Conservation (phyloP, 2,113 vertebrate genomes). For the Lepisosteus osseus region DNA sequence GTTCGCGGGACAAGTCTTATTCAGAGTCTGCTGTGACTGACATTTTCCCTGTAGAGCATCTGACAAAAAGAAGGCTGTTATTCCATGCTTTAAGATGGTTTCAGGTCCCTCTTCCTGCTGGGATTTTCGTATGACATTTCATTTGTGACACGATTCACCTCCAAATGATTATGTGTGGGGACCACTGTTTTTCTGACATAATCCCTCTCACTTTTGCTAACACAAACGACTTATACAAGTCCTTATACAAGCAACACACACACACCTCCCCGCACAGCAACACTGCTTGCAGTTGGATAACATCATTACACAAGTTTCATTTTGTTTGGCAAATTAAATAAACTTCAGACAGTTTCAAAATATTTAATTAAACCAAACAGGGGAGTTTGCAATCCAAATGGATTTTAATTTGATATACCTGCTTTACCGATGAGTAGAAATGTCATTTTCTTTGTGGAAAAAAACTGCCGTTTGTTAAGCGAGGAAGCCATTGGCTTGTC, state of each 20-base stretch:
- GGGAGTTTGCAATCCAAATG: neutral
- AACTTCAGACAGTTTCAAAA: constrained; percentile 12
- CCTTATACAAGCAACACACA: too few relatives aligned
- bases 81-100: too few relatives aligned
- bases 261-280: neutral
- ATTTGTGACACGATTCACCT: neutral
- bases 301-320: constrained; percentile 27
- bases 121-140: too few relatives aligned
- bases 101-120: too few relatives aligned
- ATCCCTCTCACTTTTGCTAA: constrained; percentile 5
- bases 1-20: too few relatives aligned
- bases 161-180: constrained; percentile 16
- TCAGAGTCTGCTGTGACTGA: too few relatives aligned
- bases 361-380: constrained; percentile 19
- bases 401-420: constrained; percentile 7
- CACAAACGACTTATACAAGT: constrained; percentile 8
- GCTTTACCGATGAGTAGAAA: neutral
- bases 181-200: constrained; percentile 13
- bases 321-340: constrained; percentile 23
- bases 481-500: too few relatives aligned
- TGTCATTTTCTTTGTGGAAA: too few relatives aligned
- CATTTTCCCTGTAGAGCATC: too few relatives aligned
- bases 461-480: too few relatives aligned
- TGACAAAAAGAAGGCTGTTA: too few relatives aligned
- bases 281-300: constrained; percentile 15